Evolutionary conservation across 2,888 invertebrate species (phyloP), one percentile per base, ranked within the genome.

Genomic region (Drosophila falleni): DNA sequence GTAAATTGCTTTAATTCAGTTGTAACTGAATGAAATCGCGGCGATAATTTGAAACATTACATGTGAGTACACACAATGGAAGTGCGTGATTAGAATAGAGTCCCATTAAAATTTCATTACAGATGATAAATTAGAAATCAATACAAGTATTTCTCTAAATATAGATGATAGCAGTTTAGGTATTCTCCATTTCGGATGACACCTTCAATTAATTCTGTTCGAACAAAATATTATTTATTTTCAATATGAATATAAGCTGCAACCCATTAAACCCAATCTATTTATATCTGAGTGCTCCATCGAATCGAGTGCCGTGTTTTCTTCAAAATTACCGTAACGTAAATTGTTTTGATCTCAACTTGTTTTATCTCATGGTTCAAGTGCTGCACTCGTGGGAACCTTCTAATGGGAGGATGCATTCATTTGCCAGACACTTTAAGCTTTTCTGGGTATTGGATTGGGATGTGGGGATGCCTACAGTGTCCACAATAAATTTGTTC

Each of bases 401-500:
- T 54, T 55, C 69, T 60, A 56, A 65, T 55, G 68, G 74, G 46
- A 76, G 78, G 74, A 74, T 74, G 58, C 53, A 58, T 15, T 26
- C 76, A 65, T 49, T 78, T 73, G 78, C 56, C 60, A 49, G 63
- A 53, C 74, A 70, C 75, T 77, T 74, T 58, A 66, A 26, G 42
- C 29, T 31, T 16, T 51, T 49, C 23, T 33, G 37, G 50, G 10
- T 31, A 26, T 9, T 37, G 16, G 10, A 5, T 11, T 47, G 54
- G 39, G 44, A 26, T 59, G 31, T 19, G 47, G 29, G 29, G 29
- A 29, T 13, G 46, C 5, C 33, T 23, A 26, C 35, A 56, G 46
- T 67, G 76, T 64, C 54, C 65, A 62, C 59, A 62, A 70, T 78
- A 79, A 79, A 78, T 71, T 70, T 70, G 73, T 83, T 84, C 78